A percentile compares a stretch with the other conserved stretches of the same genome.
phyloP scores from a whole-genome alignment of 2,888 invertebrate species.

The Margaritifera margaritifera region DNA sequence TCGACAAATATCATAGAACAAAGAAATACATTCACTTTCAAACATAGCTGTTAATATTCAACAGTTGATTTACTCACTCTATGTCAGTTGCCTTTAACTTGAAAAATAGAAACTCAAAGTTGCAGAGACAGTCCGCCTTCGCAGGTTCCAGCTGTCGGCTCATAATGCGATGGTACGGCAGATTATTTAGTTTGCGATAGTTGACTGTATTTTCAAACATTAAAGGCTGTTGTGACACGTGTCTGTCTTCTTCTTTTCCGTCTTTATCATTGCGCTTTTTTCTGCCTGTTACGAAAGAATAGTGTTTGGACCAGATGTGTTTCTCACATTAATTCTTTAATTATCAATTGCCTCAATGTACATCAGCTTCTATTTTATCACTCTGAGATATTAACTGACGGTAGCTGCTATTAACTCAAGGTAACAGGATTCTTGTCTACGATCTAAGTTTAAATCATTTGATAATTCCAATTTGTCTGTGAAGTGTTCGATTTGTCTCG shows the following conservation, averaged over 20 bases:
- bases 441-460: too few relatives aligned
- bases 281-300: slow-evolving; percentile 34
- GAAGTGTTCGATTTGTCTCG: too few relatives aligned
- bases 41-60: neutral
- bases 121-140: slow-evolving; percentile 53
- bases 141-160: slow-evolving; percentile 29
- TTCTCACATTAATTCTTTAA: too few relatives aligned
- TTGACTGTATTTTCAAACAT: slow-evolving; percentile 49
- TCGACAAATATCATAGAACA: too few relatives aligned
- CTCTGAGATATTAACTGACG: too few relatives aligned
- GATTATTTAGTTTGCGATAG: slow-evolving; percentile 53
- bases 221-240: slow-evolving; percentile 51
- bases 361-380: too few relatives aligned
- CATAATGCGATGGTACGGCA: slow-evolving; percentile 49
- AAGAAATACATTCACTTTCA: too few relatives aligned
- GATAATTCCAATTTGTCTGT: too few relatives aligned
- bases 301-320: too few relatives aligned
- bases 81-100: slow-evolving; percentile 47
- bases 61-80: slow-evolving; percentile 29
- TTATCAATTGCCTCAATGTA: too few relatives aligned
- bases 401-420: too few relatives aligned
- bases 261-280: slow-evolving; percentile 45
- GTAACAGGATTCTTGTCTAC: too few relatives aligned
- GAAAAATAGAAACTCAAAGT: slow-evolving; percentile 52
- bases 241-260: slow-evolving; percentile 42